Conservation (phyloP, 2,113 vertebrate species). For the Perca schrenkii region DNA sequence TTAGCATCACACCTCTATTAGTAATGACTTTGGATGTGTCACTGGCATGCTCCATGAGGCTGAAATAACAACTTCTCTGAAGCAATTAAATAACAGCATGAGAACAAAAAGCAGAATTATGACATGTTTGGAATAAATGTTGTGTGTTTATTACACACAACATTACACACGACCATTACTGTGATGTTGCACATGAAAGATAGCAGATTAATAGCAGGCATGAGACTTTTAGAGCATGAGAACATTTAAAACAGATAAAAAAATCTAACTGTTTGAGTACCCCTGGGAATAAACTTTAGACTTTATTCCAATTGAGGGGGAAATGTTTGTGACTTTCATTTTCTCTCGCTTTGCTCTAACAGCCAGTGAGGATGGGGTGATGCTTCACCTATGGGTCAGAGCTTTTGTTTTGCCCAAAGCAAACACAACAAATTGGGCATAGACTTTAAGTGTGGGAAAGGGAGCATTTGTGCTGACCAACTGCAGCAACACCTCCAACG, state of each 20-base stretch:
- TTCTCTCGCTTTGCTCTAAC: neutral
- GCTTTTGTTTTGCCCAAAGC: neutral
- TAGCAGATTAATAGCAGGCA: neutral
- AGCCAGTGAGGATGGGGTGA: neutral
- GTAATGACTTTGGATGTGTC: neutral
- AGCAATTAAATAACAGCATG: neutral
- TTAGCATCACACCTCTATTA: neutral
- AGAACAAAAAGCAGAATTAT: neutral
- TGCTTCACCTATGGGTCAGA: neutral
- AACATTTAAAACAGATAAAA: neutral
- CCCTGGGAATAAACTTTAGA: no score
- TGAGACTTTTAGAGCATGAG: neutral
- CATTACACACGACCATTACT: neutral
- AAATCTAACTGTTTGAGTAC: neutral
- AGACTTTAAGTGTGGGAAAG: neutral
- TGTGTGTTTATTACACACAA: neutral
- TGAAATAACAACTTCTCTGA: neutral
- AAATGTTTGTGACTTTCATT: neutral
- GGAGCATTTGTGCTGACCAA: neutral
- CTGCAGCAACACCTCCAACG: neutral
- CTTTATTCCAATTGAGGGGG: neutral
- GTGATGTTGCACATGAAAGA: neutral
- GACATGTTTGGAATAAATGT: neutral
- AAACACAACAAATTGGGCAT: constrained; percentile 2
- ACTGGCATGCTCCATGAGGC: neutral